Percentiles rank a stretch among this genome's conserved stretches.
Evolutionary conservation across 2,113 vertebrate genomes (phyloP).

Genomic region (Hiodon alosoides): DNA sequence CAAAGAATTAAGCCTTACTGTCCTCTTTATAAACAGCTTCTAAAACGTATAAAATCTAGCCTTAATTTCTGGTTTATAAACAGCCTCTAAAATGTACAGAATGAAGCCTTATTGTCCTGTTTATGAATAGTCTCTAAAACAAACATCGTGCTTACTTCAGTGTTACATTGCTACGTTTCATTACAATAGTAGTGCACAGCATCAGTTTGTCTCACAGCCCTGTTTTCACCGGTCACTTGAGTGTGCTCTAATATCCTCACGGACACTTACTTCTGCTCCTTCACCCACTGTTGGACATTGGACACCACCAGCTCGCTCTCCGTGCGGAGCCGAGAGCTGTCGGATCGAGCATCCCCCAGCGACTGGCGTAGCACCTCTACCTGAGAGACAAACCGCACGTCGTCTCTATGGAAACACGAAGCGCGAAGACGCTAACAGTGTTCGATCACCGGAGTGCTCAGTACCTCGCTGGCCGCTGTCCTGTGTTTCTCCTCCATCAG

Average conservation of each 20-base stretch:
- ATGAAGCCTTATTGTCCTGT: not conserved
- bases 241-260: not conserved
- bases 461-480: constrained; percentile 30
- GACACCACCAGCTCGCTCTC: constrained; percentile 62
- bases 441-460: too few relatives aligned
- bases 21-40: too few relatives aligned
- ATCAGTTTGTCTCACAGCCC: not conserved
- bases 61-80: too few relatives aligned
- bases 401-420: not conserved
- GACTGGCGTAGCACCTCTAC: constrained; percentile 44
- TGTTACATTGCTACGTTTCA: not conserved
- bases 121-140: not conserved
- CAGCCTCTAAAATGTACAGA: too few relatives aligned
- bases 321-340: constrained; percentile 35
- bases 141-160: too few relatives aligned
- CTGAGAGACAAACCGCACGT: constrained; percentile 24
- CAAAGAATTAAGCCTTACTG: too few relatives aligned
- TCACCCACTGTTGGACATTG: constrained; percentile 58
- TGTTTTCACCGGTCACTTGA: not conserved
- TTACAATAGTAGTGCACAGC: not conserved
- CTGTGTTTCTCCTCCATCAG: constrained; percentile 37
- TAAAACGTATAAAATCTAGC: too few relatives aligned
- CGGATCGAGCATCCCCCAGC: constrained; percentile 29
- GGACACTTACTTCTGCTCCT: constrained; percentile 58
- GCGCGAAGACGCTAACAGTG: too few relatives aligned